Evolutionary conservation across 2,113 vertebrate genomes (phyloP).

Genomic region (Nothoprocta pentlandii): DNA sequence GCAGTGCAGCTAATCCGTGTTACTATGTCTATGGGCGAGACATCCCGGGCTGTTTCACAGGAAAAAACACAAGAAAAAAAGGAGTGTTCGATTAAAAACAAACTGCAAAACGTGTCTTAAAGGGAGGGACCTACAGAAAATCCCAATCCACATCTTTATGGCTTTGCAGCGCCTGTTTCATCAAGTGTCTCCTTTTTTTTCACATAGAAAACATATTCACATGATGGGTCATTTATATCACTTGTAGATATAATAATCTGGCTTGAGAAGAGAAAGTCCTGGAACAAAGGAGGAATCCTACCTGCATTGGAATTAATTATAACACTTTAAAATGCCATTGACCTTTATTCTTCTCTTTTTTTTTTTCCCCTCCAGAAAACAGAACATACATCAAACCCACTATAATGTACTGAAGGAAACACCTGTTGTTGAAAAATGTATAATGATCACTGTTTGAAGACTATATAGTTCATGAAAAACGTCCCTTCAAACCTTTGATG

Average conservation of each 20-base stretch:
- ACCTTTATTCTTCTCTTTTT: neutral
- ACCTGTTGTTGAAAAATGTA: constrained; percentile 19
- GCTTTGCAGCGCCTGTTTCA: neutral
- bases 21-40: neutral
- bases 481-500: constrained; percentile 64
- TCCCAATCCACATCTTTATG: neutral
- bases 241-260: neutral
- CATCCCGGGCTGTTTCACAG: neutral
- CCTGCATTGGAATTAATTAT: neutral
- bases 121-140: neutral
- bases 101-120: neutral
- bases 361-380: constrained; percentile 74
- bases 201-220: accelerated
- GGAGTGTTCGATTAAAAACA: neutral
- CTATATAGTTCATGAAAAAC: constrained; percentile 51
- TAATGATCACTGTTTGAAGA: constrained; percentile 66
- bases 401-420: constrained; percentile 83
- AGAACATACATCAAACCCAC: constrained; percentile 83
- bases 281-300: neutral
- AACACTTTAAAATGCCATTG: neutral
- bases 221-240: accelerated
- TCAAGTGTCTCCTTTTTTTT: accelerated
- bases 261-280: neutral
- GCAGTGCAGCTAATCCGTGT: neutral
- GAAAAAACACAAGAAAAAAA: neutral